Evolutionary conservation across 2,888 invertebrate species (phyloP), one percentile per base, ranked within the genome.

Genomic region (Tachystola acroxantha): DNA sequence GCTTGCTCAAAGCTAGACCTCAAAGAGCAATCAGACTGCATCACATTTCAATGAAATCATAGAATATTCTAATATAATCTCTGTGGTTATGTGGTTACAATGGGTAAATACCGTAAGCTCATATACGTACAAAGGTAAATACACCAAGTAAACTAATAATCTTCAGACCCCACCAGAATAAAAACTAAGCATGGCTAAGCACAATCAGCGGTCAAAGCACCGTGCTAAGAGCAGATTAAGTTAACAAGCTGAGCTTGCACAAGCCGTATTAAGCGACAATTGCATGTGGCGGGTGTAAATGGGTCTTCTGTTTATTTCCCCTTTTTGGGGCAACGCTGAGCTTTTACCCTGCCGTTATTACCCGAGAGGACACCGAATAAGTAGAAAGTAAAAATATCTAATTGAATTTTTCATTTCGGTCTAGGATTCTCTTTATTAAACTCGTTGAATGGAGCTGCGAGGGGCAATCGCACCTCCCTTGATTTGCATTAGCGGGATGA

Each of bases 371-470:
- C 63, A 60, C 62, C 51, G 45, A 61, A 56, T 64, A 63, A 67
- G 57, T 57, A 51, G 19, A 20, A 29, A 13, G 57, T 62, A 62
- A 67, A 67, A 68, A 68, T 64, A 72, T 70, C 62, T 71, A 73
- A 77, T 78, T 73, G 73, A 76, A 78, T 76, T 75, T 76, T 75
- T 75, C 67, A 73, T 74, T 50, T 58, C 53, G 57, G 53, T 61
- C 67, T 63, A 64, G 53, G 56, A 62, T 62, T 58, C 54, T 57
- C 65, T 73, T 72, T 75, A 76, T 71, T 75, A 72, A 74, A 72
- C 61, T 64, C 58, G 56, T 59, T 66, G 68, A 73, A 73, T 68
- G 51, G 51, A 55, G 53, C 64, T 48, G 60, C 46, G 55, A 62
- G 63, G 56, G 68, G 71, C 76, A 71, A 74, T 73, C 68, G 66